phyloP scores from a whole-genome alignment of 2,113 vertebrate species.

The Cyphomyrus discorhynchus region DNA sequence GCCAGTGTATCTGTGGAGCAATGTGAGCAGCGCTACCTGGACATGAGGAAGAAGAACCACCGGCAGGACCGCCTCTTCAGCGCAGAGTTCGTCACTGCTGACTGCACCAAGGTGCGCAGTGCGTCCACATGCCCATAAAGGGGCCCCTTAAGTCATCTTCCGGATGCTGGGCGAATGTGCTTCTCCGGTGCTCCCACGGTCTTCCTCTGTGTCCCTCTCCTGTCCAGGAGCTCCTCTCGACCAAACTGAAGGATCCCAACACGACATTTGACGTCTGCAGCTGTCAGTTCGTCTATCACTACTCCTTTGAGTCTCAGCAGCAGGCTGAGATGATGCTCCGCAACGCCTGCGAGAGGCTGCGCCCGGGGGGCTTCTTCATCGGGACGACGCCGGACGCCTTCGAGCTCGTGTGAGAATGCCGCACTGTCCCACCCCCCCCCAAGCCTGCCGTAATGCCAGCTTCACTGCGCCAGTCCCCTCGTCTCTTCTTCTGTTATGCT shows the following conservation, averaged over 20 bases:
- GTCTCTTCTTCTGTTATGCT: not conserved
- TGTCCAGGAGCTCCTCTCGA: constrained; percentile 72
- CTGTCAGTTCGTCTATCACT: constrained; percentile 96
- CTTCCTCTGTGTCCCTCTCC: not conserved
- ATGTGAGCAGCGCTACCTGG: constrained; percentile 80
- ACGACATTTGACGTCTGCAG: constrained; percentile 84
- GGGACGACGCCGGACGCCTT: constrained; percentile 94
- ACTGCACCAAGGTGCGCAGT: constrained; percentile 78
- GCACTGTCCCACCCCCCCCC: not conserved
- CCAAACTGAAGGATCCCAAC: constrained; percentile 67
- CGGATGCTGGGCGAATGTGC: not conserved
- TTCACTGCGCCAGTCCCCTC: not conserved
- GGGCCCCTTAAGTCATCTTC: not conserved
- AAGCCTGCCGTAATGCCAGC: not conserved
- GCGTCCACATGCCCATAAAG: not conserved
- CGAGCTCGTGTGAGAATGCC: constrained; percentile 80
- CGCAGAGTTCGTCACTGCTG: constrained; percentile 86
- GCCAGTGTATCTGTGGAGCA: constrained; percentile 87
- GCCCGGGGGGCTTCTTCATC: constrained; percentile 89
- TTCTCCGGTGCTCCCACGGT: not conserved
- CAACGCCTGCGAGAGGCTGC: constrained; percentile 86
- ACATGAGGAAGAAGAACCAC: constrained; percentile 75
- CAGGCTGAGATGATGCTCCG: constrained; percentile 91
- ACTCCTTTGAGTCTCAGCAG: constrained; percentile 83
- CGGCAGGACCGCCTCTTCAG: constrained; percentile 69